Percentiles rank a stretch among this genome's conserved stretches.
Conservation (phyloP, 1,140 invertebrate species). For the Nasonia vitripennis region DNA sequence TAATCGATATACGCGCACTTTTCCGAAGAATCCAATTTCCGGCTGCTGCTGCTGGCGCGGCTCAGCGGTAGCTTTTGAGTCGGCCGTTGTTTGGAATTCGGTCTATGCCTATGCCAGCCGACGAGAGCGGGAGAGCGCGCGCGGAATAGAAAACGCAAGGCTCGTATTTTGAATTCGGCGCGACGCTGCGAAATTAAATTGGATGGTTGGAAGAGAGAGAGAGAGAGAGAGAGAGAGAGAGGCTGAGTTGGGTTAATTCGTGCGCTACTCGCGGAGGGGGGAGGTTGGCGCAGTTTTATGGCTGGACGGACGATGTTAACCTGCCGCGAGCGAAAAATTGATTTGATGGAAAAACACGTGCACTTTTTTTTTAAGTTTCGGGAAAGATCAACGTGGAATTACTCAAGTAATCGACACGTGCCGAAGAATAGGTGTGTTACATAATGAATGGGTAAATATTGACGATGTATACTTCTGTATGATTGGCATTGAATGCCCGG, state of each 20-base stretch:
- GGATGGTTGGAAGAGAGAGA: not conserved
- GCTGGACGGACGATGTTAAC: not conserved
- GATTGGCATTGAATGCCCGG: too few relatives aligned
- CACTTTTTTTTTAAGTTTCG: not conserved
- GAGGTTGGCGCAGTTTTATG: not conserved
- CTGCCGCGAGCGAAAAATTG: not conserved
- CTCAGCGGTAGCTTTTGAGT: conserved; percentile 25
- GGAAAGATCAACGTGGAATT: not conserved
- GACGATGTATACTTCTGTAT: too few relatives aligned
- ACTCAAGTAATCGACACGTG: not conserved
- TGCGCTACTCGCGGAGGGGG: not conserved
- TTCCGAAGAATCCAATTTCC: conserved; percentile 49
- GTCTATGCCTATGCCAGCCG: conserved; percentile 32
- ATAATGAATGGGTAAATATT: too few relatives aligned
- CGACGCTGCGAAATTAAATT: conserved; percentile 46
- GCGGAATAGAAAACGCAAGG: conserved; percentile 36
- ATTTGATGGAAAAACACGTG: not conserved
- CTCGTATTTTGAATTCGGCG: conserved; percentile 39
- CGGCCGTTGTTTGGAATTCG: conserved; percentile 33
- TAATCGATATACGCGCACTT: conserved; percentile 43
- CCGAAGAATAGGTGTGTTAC: not conserved
- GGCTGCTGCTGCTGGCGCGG: not conserved
- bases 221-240: too few relatives aligned
- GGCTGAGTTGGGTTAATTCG: conserved; percentile 4
- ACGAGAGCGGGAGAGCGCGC: not conserved